phyloP scores from a whole-genome alignment of 2,113 vertebrate genomes.

The Hypomesus transpacificus region DNA sequence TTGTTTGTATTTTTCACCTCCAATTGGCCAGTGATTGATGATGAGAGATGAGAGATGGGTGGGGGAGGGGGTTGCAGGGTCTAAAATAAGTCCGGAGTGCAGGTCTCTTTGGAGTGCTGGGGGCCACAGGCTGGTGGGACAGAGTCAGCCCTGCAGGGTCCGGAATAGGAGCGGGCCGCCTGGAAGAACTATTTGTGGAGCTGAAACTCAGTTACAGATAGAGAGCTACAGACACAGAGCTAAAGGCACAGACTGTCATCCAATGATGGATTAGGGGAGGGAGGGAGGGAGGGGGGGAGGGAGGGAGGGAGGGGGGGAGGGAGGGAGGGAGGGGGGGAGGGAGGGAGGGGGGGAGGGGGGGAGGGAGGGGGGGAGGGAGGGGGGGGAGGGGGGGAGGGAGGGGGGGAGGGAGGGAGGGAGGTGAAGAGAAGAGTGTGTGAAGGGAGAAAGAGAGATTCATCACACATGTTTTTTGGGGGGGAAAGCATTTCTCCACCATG shows the following conservation, averaged over 20 bases:
- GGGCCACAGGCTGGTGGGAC: conserved; percentile 54
- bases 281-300: conserved; percentile 21
- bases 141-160: conserved; percentile 65
- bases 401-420: no score
- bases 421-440: background rate
- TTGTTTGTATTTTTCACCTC: conserved; percentile 67
- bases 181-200: conserved; percentile 75
- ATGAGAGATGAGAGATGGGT: background rate
- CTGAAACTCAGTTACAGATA: conserved; percentile 67
- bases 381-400: background rate
- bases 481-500: conserved; percentile 35
- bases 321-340: no score
- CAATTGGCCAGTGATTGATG: conserved; percentile 75
- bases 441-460: conserved; percentile 11
- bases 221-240: no score
- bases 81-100: conserved; percentile 71
- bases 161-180: conserved; percentile 65
- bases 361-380: background rate
- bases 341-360: background rate
- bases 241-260: conserved; percentile 54
- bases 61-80: conserved; percentile 14
- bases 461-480: conserved; percentile 17
- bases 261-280: conserved; percentile 63
- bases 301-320: conserved; percentile 7
- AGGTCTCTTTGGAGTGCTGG: conserved; percentile 55